These are phyloP conservation scores for Labeo catla DNA, from an alignment of 2,113 vertebrate genomes.

Conservation along the genomic window DNA sequence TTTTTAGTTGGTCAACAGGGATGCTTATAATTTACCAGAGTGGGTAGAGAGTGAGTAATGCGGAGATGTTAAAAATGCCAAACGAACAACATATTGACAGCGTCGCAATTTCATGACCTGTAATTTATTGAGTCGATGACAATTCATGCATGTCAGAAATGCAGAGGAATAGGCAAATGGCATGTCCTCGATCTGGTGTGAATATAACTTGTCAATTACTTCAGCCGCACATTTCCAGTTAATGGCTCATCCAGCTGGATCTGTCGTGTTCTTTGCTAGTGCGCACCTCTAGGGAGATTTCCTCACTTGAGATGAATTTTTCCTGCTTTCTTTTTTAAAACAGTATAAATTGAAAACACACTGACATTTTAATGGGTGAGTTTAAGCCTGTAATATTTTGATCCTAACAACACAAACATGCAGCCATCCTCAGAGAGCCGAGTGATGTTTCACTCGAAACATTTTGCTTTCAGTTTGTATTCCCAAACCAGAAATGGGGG, in stretches of 20 bases:
- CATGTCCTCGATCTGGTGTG: slow-evolving; percentile 60
- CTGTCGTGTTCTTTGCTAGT: slow-evolving; percentile 48
- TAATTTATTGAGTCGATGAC: slow-evolving; percentile 55
- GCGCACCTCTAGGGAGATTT: slow-evolving; percentile 62
- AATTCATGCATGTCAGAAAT: slow-evolving; percentile 60
- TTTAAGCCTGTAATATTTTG: slow-evolving; percentile 50
- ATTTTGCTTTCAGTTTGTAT: slow-evolving; percentile 52
- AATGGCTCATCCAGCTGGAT: slow-evolving; percentile 59
- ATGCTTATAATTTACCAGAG: slow-evolving; percentile 57
- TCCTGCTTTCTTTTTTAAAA: slow-evolving; percentile 68
- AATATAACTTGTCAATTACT: slow-evolving; percentile 55
- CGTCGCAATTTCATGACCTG: slow-evolving; percentile 33
- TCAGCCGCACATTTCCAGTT: slow-evolving; percentile 53
- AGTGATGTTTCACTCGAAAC: slow-evolving; percentile 55
- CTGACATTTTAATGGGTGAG: slow-evolving; percentile 56
- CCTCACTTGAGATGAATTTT: slow-evolving; percentile 71
- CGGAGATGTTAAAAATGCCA: slow-evolving; percentile 48
- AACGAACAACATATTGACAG: slow-evolving; percentile 29
- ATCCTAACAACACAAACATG: slow-evolving; percentile 59
- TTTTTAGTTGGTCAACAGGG: slow-evolving; percentile 70
- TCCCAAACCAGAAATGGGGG: not conserved
- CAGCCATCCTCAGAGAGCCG: slow-evolving; percentile 51
- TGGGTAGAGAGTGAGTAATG: slow-evolving; percentile 51
- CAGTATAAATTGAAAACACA: slow-evolving; percentile 76
- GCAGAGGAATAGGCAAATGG: slow-evolving; percentile 56